A percentile compares a stretch with the other conserved stretches of the same genome.
phyloP scores from a whole-genome alignment of 1,140 invertebrate genomes.

The Drosophila oshimai region DNA sequence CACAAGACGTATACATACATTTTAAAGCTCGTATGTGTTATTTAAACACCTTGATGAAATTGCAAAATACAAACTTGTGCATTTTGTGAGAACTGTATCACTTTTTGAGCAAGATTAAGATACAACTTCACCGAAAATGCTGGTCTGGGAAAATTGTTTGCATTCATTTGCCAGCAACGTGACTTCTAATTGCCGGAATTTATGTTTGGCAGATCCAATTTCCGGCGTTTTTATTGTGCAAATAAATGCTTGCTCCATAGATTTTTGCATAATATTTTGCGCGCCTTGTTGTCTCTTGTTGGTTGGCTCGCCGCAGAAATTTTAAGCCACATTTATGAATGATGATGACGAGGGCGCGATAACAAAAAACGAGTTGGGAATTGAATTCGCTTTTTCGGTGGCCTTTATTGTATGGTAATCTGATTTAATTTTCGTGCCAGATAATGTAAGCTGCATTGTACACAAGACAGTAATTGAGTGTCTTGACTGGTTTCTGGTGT shows the following conservation, averaged over 20 bases:
- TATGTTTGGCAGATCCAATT: background rate
- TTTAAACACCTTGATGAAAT: too few species aligned
- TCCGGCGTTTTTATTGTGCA: background rate
- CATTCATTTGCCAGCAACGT: background rate
- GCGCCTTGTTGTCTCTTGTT: slow-evolving; percentile 11
- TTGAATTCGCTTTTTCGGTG: slow-evolving; percentile 33
- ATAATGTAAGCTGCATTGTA: slow-evolving; percentile 45
- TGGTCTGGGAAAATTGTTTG: background rate
- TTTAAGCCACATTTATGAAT: slow-evolving; percentile 39
- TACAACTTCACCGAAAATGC: background rate
- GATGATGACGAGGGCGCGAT: slow-evolving; percentile 20
- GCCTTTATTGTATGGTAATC: slow-evolving; percentile 58
- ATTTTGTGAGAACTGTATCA: background rate
- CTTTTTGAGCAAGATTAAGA: background rate
- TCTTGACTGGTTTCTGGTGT: background rate
- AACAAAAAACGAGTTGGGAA: slow-evolving; percentile 12
- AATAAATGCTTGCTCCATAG: slow-evolving; percentile 6
- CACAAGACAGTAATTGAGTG: background rate
- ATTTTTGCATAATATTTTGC: slow-evolving; percentile 14
- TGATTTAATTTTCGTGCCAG: slow-evolving; percentile 53
- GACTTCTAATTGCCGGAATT: background rate
- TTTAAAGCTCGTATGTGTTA: too few species aligned
- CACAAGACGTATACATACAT: too few species aligned
- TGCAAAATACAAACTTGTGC: too few species aligned
- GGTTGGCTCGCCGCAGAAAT: background rate